A percentile compares a stretch with the other conserved stretches of the same genome.
Evolutionary conservation across 2,113 vertebrate species (phyloP).

Genomic region (Ophthalmolycus amberensis): DNA sequence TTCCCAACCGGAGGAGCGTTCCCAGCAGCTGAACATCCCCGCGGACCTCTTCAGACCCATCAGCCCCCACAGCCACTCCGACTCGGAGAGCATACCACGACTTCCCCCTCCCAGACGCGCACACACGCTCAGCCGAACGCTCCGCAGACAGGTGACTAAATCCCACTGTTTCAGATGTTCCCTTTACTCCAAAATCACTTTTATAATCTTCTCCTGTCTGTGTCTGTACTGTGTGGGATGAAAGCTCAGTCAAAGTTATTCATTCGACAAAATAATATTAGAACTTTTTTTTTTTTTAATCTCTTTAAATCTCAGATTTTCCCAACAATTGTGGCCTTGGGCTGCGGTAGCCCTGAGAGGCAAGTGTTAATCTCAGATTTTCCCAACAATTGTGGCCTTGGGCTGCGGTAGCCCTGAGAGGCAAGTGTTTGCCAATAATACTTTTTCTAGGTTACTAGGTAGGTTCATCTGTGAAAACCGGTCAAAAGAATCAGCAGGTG

Average conservation of each 20-base stretch:
- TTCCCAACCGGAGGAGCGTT: slow-evolving; percentile 86
- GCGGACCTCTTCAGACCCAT: slow-evolving; percentile 86
- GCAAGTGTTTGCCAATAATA: background rate
- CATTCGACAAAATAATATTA: background rate
- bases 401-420: background rate
- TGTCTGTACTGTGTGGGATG: background rate
- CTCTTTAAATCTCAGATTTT: background rate
- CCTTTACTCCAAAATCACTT: background rate
- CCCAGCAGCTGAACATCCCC: slow-evolving; percentile 85
- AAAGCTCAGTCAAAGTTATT: background rate
- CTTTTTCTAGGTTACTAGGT: background rate
- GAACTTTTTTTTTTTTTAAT: background rate
- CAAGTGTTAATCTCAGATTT: background rate
- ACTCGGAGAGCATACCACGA: slow-evolving; percentile 85
- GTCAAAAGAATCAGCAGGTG: no score
- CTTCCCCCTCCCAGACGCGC: slow-evolving; percentile 85
- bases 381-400: background rate
- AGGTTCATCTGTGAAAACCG: background rate
- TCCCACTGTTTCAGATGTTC: background rate
- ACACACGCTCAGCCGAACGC: slow-evolving; percentile 89
- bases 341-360: background rate
- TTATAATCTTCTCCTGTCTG: background rate
- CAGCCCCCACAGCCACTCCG: slow-evolving; percentile 82
- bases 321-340: background rate
- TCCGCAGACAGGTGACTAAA: slow-evolving; percentile 91